These are phyloP conservation scores for Ondatra zibethicus DNA, from an alignment of 2,113 vertebrate species.

Conservation along the genomic window DNA sequence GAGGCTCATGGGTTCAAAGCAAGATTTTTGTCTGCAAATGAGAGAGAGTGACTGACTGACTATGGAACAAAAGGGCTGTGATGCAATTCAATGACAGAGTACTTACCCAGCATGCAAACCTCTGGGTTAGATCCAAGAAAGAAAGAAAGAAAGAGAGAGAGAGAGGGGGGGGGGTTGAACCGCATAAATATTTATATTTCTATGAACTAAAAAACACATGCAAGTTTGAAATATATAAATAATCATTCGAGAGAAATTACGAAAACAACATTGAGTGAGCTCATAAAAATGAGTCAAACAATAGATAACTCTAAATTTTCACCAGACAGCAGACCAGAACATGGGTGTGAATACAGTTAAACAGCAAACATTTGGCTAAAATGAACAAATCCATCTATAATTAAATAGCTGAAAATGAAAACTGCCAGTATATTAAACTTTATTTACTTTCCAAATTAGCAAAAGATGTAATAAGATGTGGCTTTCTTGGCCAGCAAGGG, in stretches of 20 bases:
- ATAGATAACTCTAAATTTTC: constrained; percentile 24
- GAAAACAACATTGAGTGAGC: constrained; percentile 2
- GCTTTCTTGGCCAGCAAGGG: not conserved
- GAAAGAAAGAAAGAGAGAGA: not conserved
- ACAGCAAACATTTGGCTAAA: constrained; percentile 30
- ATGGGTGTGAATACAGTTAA: not conserved
- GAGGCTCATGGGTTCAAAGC: not conserved
- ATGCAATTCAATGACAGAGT: not conserved
- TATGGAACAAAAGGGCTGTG: not conserved
- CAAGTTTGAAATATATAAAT: constrained; percentile 10
- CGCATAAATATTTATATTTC: constrained; percentile 36
- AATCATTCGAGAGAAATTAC: not conserved
- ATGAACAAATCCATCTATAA: not conserved
- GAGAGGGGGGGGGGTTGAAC: not conserved
- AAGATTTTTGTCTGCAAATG: not conserved
- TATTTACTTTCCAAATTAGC: not conserved
- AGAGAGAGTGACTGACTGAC: too few species aligned
- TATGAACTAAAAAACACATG: constrained; percentile 1
- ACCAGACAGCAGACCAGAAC: constrained; percentile 7
- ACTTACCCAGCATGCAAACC: not conserved
- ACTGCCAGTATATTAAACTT: not conserved
- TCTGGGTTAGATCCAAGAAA: not conserved
- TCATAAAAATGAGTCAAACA: not conserved
- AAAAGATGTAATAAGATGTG: constrained; percentile 37
- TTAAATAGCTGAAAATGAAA: constrained; percentile 41